Base-by-base conservation (phyloP, 2,888 invertebrate genomes). In the Morpho achilles region DNA sequence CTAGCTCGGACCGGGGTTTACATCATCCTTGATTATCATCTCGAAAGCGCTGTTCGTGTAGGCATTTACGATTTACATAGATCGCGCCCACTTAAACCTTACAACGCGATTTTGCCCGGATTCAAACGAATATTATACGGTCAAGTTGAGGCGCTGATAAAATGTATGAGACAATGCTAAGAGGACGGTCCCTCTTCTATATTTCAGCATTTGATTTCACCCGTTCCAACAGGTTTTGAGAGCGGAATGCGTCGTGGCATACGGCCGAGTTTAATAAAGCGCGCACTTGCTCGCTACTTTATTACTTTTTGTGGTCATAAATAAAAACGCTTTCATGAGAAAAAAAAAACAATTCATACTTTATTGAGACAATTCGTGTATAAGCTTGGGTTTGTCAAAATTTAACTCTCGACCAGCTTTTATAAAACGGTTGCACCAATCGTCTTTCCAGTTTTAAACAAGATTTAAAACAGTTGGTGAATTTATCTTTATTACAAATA, bases 291-390 rank as follows among this genome's bases (percentile, higher is more conserved):
- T 73, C 69, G 76, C 83, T 80, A 80, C 81, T 84, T 87, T 87
- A 85, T 80, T 81, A 80, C 84, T 86, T 87, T 87, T 86, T 87
- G 84, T 82, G 75, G 72, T 75, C 77, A 81, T 87, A 85, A 84
- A 87, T 85, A 83, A 80, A 80, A 79, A 80, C 75, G 75, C 74
- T 82, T 80, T 80, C 77, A 75, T 77, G 75, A 77, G 32, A 32
- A 32, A 32, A 32, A 32, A 78, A 80, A 82, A 82, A 83, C 77
- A 81, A 79, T 83, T 84, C 79, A 78, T 79, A 71, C 67, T 73
- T 77, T 67, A 67, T 46, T 53, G 43, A 50, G 55, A 23, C 55
- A 16, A 7, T 46, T 16, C 46, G n/a, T 7, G 3, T 5, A 3
- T 32, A 32, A 5, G 32, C 32, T 47, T 47, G 53, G 46, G 41